These are phyloP conservation scores for Hippocampus comes DNA, from an alignment of 2,113 vertebrate genomes.

Conservation along the genomic window DNA sequence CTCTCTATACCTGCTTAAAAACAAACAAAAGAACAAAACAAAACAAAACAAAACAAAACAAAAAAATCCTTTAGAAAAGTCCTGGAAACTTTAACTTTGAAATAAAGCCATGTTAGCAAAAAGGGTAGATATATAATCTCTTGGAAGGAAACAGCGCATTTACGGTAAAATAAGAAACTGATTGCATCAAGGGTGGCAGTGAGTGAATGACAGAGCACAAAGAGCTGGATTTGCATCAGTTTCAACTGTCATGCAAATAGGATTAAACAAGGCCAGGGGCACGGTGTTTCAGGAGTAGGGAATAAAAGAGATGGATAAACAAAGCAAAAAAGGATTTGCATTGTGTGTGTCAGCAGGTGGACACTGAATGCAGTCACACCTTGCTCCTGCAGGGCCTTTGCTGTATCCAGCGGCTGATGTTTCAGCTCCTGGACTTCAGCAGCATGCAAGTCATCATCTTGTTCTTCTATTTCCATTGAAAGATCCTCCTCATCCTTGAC, in stretches of 20 bases:
- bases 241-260: neutral
- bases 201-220: neutral
- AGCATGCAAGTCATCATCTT: conserved; percentile 74
- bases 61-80: neutral
- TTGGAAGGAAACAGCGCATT: too few species aligned
- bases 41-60: neutral
- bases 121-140: neutral
- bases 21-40: neutral
- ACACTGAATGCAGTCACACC: conserved; percentile 29
- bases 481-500: conserved; percentile 69
- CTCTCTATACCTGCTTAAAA: conserved; percentile 64
- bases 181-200: too few species aligned
- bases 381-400: conserved; percentile 67
- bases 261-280: neutral
- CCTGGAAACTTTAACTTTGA: neutral
- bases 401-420: conserved; percentile 75
- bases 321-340: neutral
- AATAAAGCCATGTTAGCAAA: neutral
- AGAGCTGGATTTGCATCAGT: neutral
- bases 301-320: neutral
- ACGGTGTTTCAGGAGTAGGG: neutral
- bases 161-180: too few species aligned
- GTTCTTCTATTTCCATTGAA: conserved; percentile 77
- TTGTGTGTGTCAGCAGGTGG: neutral
- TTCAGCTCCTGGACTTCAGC: conserved; percentile 79